Conservation (phyloP, 2,888 invertebrate genomes). For the Dasysyrphus albostriatus region DNA sequence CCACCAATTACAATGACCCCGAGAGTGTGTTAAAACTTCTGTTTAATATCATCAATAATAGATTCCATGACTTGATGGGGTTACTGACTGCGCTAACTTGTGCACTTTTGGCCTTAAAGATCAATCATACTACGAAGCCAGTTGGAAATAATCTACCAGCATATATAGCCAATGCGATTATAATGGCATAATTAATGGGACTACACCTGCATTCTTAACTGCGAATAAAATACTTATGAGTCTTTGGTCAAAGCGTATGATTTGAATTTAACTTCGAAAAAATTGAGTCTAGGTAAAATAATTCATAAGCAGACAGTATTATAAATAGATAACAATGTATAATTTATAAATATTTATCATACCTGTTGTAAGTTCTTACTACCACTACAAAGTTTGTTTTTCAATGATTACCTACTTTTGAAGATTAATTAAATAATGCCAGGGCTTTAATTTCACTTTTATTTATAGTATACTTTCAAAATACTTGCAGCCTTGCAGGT, state of each 20-base stretch:
- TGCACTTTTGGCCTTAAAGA: slow-evolving; percentile 59
- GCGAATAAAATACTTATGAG: slow-evolving; percentile 17
- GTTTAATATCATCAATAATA: slow-evolving; percentile 42
- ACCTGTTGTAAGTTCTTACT: not conserved
- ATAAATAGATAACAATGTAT: not conserved
- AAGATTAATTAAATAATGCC: not conserved
- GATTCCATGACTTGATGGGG: slow-evolving; percentile 40
- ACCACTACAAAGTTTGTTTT: not conserved
- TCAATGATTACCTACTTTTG: not conserved
- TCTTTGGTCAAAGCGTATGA: slow-evolving; percentile 51
- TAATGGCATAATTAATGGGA: slow-evolving; percentile 47
- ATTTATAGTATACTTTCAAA: not conserved
- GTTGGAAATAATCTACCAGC: not conserved
- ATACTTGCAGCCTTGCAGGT: not conserved
- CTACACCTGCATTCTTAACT: slow-evolving; percentile 56
- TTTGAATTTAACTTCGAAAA: slow-evolving; percentile 63
- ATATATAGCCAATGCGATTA: slow-evolving; percentile 10
- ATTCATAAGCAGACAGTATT: not conserved
- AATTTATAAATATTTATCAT: not conserved
- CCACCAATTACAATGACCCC: slow-evolving; percentile 51
- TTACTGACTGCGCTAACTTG: slow-evolving; percentile 20
- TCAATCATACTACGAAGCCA: slow-evolving; percentile 42
- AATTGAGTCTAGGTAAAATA: not conserved
- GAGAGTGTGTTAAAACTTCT: slow-evolving; percentile 8
- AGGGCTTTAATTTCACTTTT: not conserved